Evolutionary conservation across 2,113 vertebrate species (phyloP), one percentile per base, ranked within the genome.

Genomic region (Tinamus guttatus): DNA sequence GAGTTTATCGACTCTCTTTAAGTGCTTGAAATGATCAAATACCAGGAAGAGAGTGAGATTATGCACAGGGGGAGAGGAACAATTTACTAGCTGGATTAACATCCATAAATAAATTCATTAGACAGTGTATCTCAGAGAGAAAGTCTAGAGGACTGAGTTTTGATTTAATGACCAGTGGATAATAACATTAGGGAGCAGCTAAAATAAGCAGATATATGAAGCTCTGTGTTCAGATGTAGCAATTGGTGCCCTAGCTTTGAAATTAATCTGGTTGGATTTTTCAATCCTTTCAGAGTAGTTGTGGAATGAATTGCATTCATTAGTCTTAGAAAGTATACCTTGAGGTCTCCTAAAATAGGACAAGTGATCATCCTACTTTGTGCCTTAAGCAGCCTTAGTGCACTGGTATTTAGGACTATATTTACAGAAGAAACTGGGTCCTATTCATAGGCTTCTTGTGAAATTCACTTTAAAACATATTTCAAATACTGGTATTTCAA

Each of bases 241-340:
- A 86, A 95, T 58, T 83, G 64, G 62, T 93, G 69, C 22, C 24
- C 76, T 56, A 32, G 79, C 87, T 94, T 84, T 86, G 56, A 79
- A 47, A 78, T 58, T 90, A 96, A 96, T 93, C 90, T 85, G 69
- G 51, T 84, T 92, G 94, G 80, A 79, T 74, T 90, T 90, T 91
- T 51, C 68, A 93, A 79, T 94, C 82, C 79, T 90, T 81, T 84
- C 65, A 60, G 75, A 95, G 87, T 91, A 93, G 96, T 92, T 93
- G 60, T 87, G 80, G 54, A 92, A 78, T 52, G 6, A 71, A 95
- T 88, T 97, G 60, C 87, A 73, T 71, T 94, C 69, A 5, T 8
- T 7, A 59, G 81, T 69, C 85, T 89, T 74, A 25, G 56, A 87
- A 76, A 38, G 12, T 19, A 36, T 87, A 80, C 71, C 89, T 87